A percentile compares a stretch with the other conserved stretches of the same genome.
Conservation (phyloP, 2,113 vertebrate genomes). For the Choloepus hoffmanni region DNA sequence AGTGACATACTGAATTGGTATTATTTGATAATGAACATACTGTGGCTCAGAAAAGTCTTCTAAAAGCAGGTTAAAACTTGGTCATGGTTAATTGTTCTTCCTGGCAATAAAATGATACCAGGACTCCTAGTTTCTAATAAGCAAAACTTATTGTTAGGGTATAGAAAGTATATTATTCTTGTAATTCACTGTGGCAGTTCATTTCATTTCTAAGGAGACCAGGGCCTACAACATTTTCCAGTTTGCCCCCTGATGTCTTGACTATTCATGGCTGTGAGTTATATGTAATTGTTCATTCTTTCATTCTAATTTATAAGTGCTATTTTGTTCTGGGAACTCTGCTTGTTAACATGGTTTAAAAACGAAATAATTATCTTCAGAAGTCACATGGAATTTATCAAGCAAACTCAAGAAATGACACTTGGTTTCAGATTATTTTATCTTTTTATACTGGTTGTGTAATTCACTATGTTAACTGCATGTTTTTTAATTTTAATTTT, state of each 20-base stretch:
- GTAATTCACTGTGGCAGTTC: neutral
- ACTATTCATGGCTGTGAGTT: neutral
- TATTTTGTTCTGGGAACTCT: neutral
- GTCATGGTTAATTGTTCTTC: neutral
- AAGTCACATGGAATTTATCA: neutral
- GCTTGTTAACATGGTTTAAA: neutral
- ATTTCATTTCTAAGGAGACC: neutral
- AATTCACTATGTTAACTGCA: constrained; percentile 17
- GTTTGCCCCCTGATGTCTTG: neutral
- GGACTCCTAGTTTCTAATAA: neutral
- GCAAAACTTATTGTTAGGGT: neutral
- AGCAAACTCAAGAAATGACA: neutral
- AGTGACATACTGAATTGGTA: neutral
- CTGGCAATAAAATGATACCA: neutral
- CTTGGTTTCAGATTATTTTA: constrained; percentile 18
- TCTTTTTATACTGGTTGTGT: neutral
- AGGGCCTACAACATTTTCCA: neutral
- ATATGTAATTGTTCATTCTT: neutral
- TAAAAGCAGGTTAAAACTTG: neutral
- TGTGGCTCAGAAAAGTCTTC: neutral
- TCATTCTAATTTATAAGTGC: neutral
- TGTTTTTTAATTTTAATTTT: neutral
- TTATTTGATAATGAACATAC: neutral
- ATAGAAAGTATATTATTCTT: neutral
- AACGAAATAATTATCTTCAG: constrained; percentile 18